These are phyloP conservation scores for Boloria selene DNA, from an alignment of 2,888 invertebrate species.

Conservation along the genomic window DNA sequence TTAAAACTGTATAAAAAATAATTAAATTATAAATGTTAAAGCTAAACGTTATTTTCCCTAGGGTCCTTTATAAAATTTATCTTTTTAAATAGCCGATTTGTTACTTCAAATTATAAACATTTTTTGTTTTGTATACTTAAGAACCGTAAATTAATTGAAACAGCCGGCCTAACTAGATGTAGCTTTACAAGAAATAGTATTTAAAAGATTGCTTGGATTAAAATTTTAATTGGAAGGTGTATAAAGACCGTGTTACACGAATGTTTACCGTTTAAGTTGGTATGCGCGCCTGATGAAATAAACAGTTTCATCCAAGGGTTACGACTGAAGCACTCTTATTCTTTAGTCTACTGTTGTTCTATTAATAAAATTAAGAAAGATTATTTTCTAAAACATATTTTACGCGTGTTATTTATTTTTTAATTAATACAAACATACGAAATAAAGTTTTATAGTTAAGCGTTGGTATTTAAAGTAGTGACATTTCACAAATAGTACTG, in stretches of 20 bases:
- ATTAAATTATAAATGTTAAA: too few relatives aligned
- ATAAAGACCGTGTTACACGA: conserved; percentile 34
- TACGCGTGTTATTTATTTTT: too few relatives aligned
- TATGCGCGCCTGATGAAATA: conserved; percentile 29
- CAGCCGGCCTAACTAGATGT: conserved; percentile 21
- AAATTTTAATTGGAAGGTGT: conserved; percentile 37
- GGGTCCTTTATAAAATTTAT: background rate
- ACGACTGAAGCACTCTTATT: conserved; percentile 30
- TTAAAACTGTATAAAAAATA: too few relatives aligned
- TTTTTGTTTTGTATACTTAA: conserved; percentile 12
- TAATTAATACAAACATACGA: too few relatives aligned
- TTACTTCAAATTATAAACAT: conserved; percentile 9
- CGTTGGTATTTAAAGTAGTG: too few relatives aligned
- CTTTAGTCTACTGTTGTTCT: conserved; percentile 33
- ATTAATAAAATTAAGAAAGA: conserved; percentile 22
- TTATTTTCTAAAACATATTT: conserved; percentile 1
- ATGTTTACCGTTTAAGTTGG: conserved; percentile 32
- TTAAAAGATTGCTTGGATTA: conserved; percentile 36
- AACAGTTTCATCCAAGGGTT: conserved; percentile 34
- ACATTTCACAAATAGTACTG: too few relatives aligned
- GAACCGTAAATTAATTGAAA: conserved; percentile 23
- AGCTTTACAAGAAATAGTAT: conserved; percentile 34
- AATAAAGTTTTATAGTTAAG: too few relatives aligned
- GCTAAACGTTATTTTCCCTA: background rate
- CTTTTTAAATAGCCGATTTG: conserved; percentile 3